Base-by-base conservation (phyloP, 2,113 vertebrate genomes). In the Oriolus oriolus region DNA sequence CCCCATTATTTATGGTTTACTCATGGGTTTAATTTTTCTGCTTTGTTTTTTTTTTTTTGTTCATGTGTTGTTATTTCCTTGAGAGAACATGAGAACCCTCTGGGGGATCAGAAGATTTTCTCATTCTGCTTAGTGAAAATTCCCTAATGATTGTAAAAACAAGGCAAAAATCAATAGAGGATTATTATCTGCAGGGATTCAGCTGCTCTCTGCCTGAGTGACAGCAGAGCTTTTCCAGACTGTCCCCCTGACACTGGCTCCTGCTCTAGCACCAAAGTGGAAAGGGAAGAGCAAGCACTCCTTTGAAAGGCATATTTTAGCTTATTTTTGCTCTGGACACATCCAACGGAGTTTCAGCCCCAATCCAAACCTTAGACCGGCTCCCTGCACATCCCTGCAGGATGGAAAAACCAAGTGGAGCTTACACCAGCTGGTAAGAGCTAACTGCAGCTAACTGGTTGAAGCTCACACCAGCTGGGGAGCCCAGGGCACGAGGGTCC, bases 1-100 rank as follows among this genome's bases (percentile, higher is more conserved):
- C 71, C 47, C 71, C 52, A n/a, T 92, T 95, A 94, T 95, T 96
- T 95, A 87, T 70, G 65, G 57, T 91, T 96, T 96, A 69, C 95
- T 95, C 88, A 8, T 22, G 89, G 71, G 75, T 73, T 95, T 96
- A 76, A 92, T 89, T 93, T 87, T 89, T 80, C 83, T 94, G 87
- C 80, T 89, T 87, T 95, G 59, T 53, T 96, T 95, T 88, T 65
- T 44, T 53, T 96, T 95, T 88, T 65, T 44, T 68, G 64, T 90
- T 94, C 45, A 44, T 79, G 78, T 93, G 77, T 84, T 95, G 64
- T 74, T 93, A 71, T 52, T 83, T 82, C 84, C 74, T 64, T 31
- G 16, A 89, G 78, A 56, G 54, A 90, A 85, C 59, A 79, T 54
- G 53, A 90, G 33, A 95, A 90, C 22, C 82, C 89, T 90, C 81